Evolutionary conservation across 2,888 invertebrate genomes (phyloP), one percentile per base, ranked within the genome.

Genomic region (Argyra leucocephala): DNA sequence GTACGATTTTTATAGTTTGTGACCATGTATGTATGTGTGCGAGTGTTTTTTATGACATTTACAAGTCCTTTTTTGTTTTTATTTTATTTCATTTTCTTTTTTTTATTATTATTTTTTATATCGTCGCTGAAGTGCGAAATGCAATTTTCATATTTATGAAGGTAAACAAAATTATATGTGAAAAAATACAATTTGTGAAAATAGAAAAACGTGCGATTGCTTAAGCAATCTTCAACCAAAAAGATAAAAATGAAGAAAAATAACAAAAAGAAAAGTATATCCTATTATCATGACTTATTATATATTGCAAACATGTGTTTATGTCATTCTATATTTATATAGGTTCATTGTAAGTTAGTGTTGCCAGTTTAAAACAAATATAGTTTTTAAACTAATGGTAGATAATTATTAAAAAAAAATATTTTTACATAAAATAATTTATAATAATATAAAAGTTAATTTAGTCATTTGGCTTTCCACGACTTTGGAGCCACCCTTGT

Each of bases 61-160:
- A 18, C 48, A 48, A 48, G 48, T 48, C 15, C 2, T 48, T 48
- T 48, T 48, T 48, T 48, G 15, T 48, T n/a, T 2, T n/a, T 48
- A 15, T 48, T 48, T 12, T 37, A 10, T 5, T 37, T 37, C 3
- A 12, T 37, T 48, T 15, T 18, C 15, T 48, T 9, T 48, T 48
- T 48, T 48, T 48, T 48, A 18, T 48, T 48, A 18, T 15, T 18
- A 48, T 18, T 48, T 48, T 48, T 48, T 48, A 48, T 48, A 5
- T 48, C 48, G 12, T 48, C 48, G 48, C 48, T 48, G 48, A 48
- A 48, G 48, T 48, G 48, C 48, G 48, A 48, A 48, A 48, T 48
- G 48, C 48, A 48, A 48, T 48, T 48, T 48, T 48, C 48, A 48
- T 48, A 48, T 48, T 48, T 48, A 48, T 48, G 48, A 48, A 48